A percentile compares a stretch with the other conserved stretches of the same genome.
Evolutionary conservation across 2,888 invertebrate species (phyloP).

Genomic region (Lepeophtheirus nordmannii): DNA sequence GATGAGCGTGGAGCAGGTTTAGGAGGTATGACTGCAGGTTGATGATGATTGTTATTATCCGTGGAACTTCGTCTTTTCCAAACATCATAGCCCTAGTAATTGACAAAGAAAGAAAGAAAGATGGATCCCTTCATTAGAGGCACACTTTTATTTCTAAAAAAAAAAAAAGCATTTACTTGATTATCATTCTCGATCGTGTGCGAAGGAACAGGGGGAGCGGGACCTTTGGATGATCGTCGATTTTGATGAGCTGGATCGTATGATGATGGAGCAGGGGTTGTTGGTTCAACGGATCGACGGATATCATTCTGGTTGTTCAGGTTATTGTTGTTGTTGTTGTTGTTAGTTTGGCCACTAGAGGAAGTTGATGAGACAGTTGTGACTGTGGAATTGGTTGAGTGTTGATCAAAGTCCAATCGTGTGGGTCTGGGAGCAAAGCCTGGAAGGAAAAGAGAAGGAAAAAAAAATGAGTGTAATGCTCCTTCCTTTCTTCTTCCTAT

Average conservation of each 20-base stretch:
- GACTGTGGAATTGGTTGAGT: not conserved
- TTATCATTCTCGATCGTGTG: not conserved
- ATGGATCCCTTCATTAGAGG: not conserved
- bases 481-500: no score
- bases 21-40: not conserved
- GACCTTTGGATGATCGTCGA: conserved; percentile 1
- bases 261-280: no score
- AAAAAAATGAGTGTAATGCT: not conserved
- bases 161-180: no score
- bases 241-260: not conserved
- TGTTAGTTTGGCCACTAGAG: not conserved
- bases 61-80: not conserved
- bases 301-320: not conserved
- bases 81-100: not conserved
- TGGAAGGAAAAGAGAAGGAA: not conserved
- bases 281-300: not conserved
- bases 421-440: conserved; percentile 25
- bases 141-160: no score
- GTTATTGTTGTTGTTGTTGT: not conserved
- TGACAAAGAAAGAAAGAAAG: not conserved
- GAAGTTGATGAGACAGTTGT: not conserved
- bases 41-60: not conserved
- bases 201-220: conserved; percentile 18
- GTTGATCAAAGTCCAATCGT: conserved; percentile 21
- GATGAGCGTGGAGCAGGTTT: conserved; percentile 13